Evolutionary conservation across 2,113 vertebrate genomes (phyloP), one percentile per base, ranked within the genome.

Genomic region (Osmerus mordax): DNA sequence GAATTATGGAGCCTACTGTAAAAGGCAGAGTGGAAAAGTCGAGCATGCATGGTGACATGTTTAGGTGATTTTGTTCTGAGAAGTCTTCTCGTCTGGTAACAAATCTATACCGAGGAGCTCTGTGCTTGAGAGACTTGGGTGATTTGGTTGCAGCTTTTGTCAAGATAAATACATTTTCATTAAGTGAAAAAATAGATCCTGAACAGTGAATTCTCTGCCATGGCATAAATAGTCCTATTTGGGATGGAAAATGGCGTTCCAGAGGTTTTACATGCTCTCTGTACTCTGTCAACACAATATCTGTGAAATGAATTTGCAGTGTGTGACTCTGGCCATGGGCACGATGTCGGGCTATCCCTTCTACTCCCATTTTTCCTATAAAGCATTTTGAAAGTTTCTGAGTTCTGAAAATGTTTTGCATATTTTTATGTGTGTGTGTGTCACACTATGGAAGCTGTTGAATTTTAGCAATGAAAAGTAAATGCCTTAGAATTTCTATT

Each of bases 221-320:
- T 19, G 41, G 51, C 68, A 71, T 53, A 67, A 69, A 54, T 28
- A 36, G 32, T 69, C 28, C 66, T 65, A 21, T 32, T 54, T 65
- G 21, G 54, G 16, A 52, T 54, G 71, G 67, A 74, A 78, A 70
- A 12, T 13, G n/a, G 3, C 2, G 18, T 54, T 13, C 9, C 52
- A 18, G 19, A 64, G 12, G 11, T 18, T 21, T 21, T 47, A 47
- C 41, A 47, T 21, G 14, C 36, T 41, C 11, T 65, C 23, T 5
- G 29, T 58, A 19, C 55, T 41, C 59, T 62, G 71, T 78, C 71
- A 78, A 19, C 71, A 52, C 21, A 21, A 25, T 23, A 70, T 73
- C 53, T 73, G 76, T 53, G 14, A 61, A 67, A 41, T 36, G 54
- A 64, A 71, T 73, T 80, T 73, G 70, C n/a, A 62, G 58, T 3